Percentiles rank a stretch among this genome's conserved stretches.
phyloP scores from a whole-genome alignment of 2,888 invertebrate species.

The Drosophila ezoana region DNA sequence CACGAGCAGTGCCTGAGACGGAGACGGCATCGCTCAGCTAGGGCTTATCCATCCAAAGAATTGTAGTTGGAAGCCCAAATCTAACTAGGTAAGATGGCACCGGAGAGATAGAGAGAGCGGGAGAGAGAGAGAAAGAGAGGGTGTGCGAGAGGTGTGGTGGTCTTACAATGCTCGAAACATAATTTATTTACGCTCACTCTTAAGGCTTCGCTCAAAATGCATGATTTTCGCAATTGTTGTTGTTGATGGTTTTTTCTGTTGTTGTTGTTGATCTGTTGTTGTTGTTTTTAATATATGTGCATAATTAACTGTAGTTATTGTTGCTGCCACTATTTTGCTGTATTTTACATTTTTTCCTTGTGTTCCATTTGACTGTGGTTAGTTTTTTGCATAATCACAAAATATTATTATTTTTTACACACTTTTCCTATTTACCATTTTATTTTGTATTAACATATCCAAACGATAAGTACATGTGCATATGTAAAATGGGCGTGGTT shows the following conservation, averaged over 20 bases:
- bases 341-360: constrained; percentile 27
- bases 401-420: constrained; percentile 1
- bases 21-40: not conserved
- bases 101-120: too few species aligned
- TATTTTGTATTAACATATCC: not conserved
- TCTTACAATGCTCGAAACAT: constrained; percentile 26
- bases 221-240: constrained; percentile 43
- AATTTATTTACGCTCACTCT: constrained; percentile 65
- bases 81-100: constrained; percentile 10
- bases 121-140: too few species aligned
- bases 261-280: constrained; percentile 20
- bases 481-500: constrained; percentile 1
- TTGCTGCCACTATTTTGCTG: constrained; percentile 22
- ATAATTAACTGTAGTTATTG: constrained; percentile 55
- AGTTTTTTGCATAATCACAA: constrained; percentile 33
- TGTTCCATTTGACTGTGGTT: constrained; percentile 49
- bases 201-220: constrained; percentile 69
- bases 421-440: constrained; percentile 1
- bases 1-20: constrained; percentile 5
- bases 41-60: constrained; percentile 27
- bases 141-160: constrained; percentile 41
- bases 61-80: constrained; percentile 26
- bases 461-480: not conserved
- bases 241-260: constrained; percentile 4
- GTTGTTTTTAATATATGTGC: constrained; percentile 54